A percentile compares a stretch with the other conserved stretches of the same genome.
Evolutionary conservation across 1,140 invertebrate genomes (phyloP).

Genomic region (Chrysomallon squamiferum): DNA sequence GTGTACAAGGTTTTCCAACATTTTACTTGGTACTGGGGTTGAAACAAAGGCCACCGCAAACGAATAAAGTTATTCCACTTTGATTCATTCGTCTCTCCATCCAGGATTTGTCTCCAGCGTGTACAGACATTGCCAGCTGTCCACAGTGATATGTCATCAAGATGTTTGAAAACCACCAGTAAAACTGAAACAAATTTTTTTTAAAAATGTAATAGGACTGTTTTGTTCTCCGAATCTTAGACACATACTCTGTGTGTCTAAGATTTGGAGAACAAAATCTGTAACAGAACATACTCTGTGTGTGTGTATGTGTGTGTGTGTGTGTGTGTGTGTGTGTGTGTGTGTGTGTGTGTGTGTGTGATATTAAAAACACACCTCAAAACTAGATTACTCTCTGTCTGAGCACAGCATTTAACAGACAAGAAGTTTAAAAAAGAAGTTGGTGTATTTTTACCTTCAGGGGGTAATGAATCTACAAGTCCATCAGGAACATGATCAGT

Average conservation of each 20-base stretch:
- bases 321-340: too few relatives aligned
- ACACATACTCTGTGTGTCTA: too few relatives aligned
- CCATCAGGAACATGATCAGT: constrained; percentile 57
- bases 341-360: too few relatives aligned
- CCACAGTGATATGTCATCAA: constrained; percentile 91
- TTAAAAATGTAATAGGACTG: too few relatives aligned
- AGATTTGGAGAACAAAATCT: too few relatives aligned
- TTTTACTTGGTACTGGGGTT: constrained; percentile 71
- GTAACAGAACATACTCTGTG: too few relatives aligned
- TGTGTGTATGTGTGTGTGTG: too few relatives aligned
- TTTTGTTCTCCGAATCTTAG: too few relatives aligned
- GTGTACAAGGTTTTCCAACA: constrained; percentile 81
- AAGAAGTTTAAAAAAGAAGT: not conserved
- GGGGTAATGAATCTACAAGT: constrained; percentile 71
- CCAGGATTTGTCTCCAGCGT: constrained; percentile 82
- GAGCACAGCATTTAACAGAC: not conserved
- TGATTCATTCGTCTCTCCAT: constrained; percentile 75
- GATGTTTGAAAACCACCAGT: constrained; percentile 83
- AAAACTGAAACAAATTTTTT: constrained; percentile 77
- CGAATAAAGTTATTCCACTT: constrained; percentile 80
- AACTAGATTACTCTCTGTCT: too few relatives aligned
- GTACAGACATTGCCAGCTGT: constrained; percentile 84
- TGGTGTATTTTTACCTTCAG: constrained; percentile 68
- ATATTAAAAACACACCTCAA: too few relatives aligned
- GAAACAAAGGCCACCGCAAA: constrained; percentile 82